A percentile compares a stretch with the other conserved stretches of the same genome.
Evolutionary conservation across 2,113 vertebrate genomes (phyloP).

Genomic region (Mohoua ochrocephala): DNA sequence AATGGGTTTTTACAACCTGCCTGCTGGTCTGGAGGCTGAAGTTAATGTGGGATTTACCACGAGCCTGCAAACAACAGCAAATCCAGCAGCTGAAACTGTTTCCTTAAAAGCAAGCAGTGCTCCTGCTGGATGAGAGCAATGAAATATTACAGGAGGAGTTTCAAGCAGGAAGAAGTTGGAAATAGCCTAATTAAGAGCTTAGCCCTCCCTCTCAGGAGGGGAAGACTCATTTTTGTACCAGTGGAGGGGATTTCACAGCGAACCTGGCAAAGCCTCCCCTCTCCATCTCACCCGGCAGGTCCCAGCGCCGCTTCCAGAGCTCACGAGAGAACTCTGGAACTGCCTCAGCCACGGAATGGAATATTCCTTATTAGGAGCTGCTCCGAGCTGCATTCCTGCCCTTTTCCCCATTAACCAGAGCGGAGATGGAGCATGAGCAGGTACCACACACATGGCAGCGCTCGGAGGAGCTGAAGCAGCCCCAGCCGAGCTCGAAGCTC

Average conservation of each 20-base stretch:
- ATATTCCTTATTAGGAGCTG: fast-evolving
- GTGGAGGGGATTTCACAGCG: background rate
- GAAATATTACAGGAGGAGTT: background rate
- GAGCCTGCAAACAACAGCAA: background rate
- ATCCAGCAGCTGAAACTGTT: background rate
- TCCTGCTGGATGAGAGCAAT: background rate
- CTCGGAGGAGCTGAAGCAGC: background rate
- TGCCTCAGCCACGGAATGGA: background rate
- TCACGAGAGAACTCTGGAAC: no score
- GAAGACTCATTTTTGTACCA: no score
- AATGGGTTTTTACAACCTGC: background rate
- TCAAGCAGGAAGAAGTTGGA: background rate
- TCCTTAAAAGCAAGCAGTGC: background rate
- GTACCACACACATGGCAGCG: background rate
- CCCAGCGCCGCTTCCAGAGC: background rate
- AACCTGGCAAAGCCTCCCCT: background rate
- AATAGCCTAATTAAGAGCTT: background rate
- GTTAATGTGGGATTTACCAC: fast-evolving
- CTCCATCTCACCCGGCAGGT: background rate
- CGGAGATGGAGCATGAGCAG: background rate
- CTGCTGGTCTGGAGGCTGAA: background rate
- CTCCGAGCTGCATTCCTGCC: background rate
- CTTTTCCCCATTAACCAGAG: background rate
- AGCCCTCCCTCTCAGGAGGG: background rate
- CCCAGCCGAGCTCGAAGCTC: background rate